Base-by-base conservation (phyloP, 2,797 vertebrate species). In the Jordanella pulchra region DNA sequence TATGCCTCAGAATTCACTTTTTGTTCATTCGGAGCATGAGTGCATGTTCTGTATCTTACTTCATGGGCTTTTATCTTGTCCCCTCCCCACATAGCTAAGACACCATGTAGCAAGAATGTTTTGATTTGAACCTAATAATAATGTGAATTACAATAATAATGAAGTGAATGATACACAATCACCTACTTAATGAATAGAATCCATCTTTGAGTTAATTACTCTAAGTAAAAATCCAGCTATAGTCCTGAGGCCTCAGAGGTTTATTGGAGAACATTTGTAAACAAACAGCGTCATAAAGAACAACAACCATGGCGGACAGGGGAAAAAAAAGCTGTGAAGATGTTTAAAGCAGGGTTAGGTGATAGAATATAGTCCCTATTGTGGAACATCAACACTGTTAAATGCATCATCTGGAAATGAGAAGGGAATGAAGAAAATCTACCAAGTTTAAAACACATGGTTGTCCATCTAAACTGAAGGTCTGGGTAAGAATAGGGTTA, bases 11-110 rank as follows among this genome's bases (percentile, higher is more conserved):
- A 70, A 18, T 51, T 6, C 21, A 13, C 18, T 63, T 63, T n/a
- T 42, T 11, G 47, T 65, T 53, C 14, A 25, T 73, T 73, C 70
- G 3, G 35, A 78, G 67, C 74, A 76, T 32, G 15, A 35, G 15
- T 65, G 17, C 45, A 67, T 67, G n/a, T n/a, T 35, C 18, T 23
- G 35, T 14, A n/a, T 39, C 13, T 14, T 32, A 27, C 50, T 23
- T 50, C 13, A 17, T 18, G 28, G 28, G 4, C 21, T 53, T 65
- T 69, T n/a, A 45, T 73, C 42, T 70, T 21, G 15, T 35, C 23
- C 35, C 35, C 2, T 21, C 35, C 35, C 56, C 23, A 23, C 23
- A 11, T 35, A 35, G 56, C 32, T 12, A 60, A 60, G 30, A 23
- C 23, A 32, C 35, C 30, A 48, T 18, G 17, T 6, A 60, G 10